Evolutionary conservation across 2,113 vertebrate genomes (phyloP).

Genomic region (Pagrus major): DNA sequence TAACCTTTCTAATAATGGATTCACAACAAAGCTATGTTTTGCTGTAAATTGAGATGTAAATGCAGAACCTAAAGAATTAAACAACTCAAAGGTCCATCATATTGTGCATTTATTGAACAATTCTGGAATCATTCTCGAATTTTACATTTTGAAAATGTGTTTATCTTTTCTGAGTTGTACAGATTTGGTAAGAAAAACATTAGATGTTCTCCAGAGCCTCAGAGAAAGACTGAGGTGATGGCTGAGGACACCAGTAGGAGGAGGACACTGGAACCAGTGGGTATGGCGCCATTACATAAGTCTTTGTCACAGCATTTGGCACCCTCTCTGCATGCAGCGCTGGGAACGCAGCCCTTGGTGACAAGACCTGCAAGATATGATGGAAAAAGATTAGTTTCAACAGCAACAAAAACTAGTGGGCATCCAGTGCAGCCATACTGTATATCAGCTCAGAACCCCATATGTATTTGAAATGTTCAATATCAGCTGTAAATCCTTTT

Average conservation of each 20-base stretch:
- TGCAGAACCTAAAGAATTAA: neutral
- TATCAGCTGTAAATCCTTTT: neutral
- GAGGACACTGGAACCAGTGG: constrained; percentile 20
- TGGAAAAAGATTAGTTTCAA: neutral
- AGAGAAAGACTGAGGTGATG: constrained; percentile 46
- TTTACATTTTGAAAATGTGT: neutral
- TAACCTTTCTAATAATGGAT: too few relatives aligned
- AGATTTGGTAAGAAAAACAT: neutral
- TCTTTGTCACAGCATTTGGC: constrained; percentile 40
- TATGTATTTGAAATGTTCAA: too few relatives aligned
- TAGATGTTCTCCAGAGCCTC: neutral
- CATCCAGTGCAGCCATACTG: too few relatives aligned
- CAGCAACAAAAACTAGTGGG: neutral
- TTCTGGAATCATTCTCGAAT: neutral
- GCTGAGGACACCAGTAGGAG: constrained; percentile 50
- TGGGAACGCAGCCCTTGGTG: neutral
- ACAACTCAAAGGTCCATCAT: too few relatives aligned
- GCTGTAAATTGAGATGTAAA: too few relatives aligned
- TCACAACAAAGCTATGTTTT: too few relatives aligned
- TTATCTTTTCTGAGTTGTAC: neutral
- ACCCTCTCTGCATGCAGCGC: accelerated
- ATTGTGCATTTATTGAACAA: constrained; percentile 32
- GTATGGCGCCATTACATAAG: constrained; percentile 48
- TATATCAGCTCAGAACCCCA: too few relatives aligned
- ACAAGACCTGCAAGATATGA: neutral